phyloP scores from a whole-genome alignment of 2,797 vertebrate genomes.

The Nannoperca obscura region DNA sequence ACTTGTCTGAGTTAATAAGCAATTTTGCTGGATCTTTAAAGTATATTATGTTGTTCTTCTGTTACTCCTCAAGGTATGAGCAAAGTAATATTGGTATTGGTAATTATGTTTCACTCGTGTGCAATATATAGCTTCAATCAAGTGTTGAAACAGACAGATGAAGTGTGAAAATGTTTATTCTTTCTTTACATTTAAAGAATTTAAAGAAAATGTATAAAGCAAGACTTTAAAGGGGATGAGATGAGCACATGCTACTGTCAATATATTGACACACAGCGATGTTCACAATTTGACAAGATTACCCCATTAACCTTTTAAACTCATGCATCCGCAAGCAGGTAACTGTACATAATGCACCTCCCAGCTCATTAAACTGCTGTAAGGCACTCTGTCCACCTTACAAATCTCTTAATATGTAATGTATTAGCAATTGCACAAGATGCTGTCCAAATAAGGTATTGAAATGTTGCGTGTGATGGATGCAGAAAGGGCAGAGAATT shows the following conservation, averaged over 20 bases:
- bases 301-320: slow-evolving; percentile 27
- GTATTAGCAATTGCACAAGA: slow-evolving; percentile 17
- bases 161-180: background rate
- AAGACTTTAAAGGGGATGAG: background rate
- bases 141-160: background rate
- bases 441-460: background rate
- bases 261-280: slow-evolving; percentile 23
- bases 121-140: background rate
- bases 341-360: background rate
- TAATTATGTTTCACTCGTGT: background rate
- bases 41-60: background rate
- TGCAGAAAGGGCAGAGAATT: background rate
- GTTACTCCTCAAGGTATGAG: background rate
- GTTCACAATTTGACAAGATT: slow-evolving; percentile 16
- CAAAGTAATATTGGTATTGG: background rate
- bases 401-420: slow-evolving; percentile 9
- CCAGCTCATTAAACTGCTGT: slow-evolving; percentile 25
- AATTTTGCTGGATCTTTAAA: slow-evolving; percentile 12
- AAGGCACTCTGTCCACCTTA: background rate
- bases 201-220: background rate
- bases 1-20: background rate
- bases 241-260: slow-evolving; percentile 1
- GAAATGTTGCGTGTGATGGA: background rate
- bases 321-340: background rate
- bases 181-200: background rate